Evolutionary conservation across 2,113 vertebrate genomes (phyloP), one percentile per base, ranked within the genome.

Genomic region (Lota lota): DNA sequence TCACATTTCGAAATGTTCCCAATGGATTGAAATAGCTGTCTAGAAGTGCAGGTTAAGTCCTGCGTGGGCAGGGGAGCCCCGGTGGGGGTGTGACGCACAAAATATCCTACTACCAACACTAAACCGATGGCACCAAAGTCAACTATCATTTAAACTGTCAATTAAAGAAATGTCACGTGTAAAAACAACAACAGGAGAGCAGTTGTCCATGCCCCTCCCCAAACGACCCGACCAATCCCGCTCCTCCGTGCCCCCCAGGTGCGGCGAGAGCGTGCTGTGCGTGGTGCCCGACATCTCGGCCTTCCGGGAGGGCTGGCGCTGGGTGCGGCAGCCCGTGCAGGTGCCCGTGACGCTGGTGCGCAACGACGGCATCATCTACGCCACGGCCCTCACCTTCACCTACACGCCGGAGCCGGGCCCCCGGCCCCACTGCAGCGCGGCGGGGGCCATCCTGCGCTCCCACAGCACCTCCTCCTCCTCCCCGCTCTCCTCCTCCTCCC

Each of bases 211-310:
- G 1, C 0, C 0, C 69, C 22, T 57, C 22, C 8, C 75, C 28
- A 4, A 3, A 33, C 28, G 0, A 33, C 28, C 28, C 28, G 7
- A 4, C 28, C 28, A 33, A 33, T 6, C 28, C 28, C 80, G n/a
- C n/a, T 21, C 57, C 21, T 0, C 0, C 69, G 5, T 51, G 11
- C 22, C 61, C 24, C 79, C 1, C 59, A 99, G 97, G 69, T 99
- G 97, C 28, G 96, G 96, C 1, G 97, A 98, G 86, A 99, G 94
- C 71, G 93, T 99, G 90, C 92, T 99, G 4, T 99, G 97, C 54
- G 96, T 99, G 60, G 97, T 98, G 85, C 96, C 97, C 19, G 97
- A 99, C 84, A 99, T 99, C 89, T 99, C 97, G 40, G 95, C 95
- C 40, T 98, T 99, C 93, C 94, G 96, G 88, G 95, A 98, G 89